These are phyloP conservation scores for Achatina immaculata DNA, from an alignment of 1,140 invertebrate genomes.

Conservation along the genomic window DNA sequence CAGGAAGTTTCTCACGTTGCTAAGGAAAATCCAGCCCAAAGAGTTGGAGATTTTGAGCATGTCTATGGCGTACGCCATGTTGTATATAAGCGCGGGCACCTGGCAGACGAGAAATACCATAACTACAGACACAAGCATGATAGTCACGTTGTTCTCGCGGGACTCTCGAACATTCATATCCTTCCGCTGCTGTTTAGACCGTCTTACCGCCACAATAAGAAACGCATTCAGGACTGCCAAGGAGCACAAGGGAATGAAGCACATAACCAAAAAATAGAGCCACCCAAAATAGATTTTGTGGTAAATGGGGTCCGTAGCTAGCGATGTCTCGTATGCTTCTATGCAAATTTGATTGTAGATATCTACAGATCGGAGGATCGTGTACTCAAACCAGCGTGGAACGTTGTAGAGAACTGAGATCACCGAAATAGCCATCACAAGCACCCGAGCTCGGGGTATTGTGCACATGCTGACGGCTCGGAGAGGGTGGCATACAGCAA, in stretches of 20 bases:
- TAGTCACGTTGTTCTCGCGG: conserved; percentile 75
- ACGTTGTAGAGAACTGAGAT: conserved; percentile 90
- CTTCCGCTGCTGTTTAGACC: conserved; percentile 61
- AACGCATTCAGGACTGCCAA: conserved; percentile 89
- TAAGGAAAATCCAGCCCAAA: conserved; percentile 60
- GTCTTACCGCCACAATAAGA: conserved; percentile 79
- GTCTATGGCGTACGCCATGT: conserved; percentile 75
- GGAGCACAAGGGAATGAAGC: conserved; percentile 87
- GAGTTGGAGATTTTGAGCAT: conserved; percentile 41
- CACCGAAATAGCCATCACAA: conserved; percentile 85
- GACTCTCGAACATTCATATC: conserved; percentile 67
- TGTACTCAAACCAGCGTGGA: conserved; percentile 76
- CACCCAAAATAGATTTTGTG: conserved; percentile 88
- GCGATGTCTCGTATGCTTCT: conserved; percentile 78
- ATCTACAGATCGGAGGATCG: conserved; percentile 62
- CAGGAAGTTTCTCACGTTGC: conserved; percentile 81
- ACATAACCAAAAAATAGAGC: conserved; percentile 92
- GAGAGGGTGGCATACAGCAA: conserved; percentile 95
- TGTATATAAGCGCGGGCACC: conserved; percentile 88
- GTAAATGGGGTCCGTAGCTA: conserved; percentile 82
- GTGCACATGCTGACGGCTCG: conserved; percentile 90
- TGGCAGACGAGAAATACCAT: conserved; percentile 94
- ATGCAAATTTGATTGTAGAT: conserved; percentile 43
- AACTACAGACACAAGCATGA: conserved; percentile 94
- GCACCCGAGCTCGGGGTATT: conserved; percentile 86